Base-by-base conservation (phyloP, 2,113 vertebrate genomes). In the Oncorhynchus masou region DNA sequence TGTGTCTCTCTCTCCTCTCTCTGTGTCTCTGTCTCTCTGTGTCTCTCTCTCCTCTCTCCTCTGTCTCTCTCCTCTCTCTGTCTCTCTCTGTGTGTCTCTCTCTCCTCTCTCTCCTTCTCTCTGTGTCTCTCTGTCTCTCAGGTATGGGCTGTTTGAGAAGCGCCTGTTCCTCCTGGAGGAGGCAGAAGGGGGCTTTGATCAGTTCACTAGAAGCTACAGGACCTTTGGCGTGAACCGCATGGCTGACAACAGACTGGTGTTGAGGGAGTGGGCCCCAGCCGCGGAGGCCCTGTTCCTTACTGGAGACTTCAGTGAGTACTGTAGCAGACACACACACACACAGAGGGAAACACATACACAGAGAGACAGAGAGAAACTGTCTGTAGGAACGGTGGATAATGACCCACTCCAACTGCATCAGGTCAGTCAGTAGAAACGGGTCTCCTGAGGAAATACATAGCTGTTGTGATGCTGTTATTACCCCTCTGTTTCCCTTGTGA, bases 291-390 rank as follows among this genome's bases (percentile, higher is more conserved):
- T 99, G 68, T 99, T 98, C 92, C 97, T 99, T n/a, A 91, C 96
- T 39, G 98, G 98, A 70, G 97, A 99, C 78, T 99, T 99, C 90
- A 99, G 98, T 99, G 93, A 95, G 98, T 97, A 90, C 7, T 68
- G 27, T 34, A 25, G 39, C 39, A 11, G 8, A 11, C 9, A 45
- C 39, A 45, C 39, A 11, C 34, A 2, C 39, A 45, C 39, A 39
- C 39, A 39, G 25, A 27, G 25, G 25, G 25, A 27, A 5, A 29
- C 3, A 29, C 29, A 29, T 1, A 31, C 31, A 31, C 29, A 4
- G 4, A n/a, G 25, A 25, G 25, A 25, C 1, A 29, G 27, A 29
- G 27, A 31, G 31, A 31, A 5, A 31, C 31, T 34, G 31, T 34
- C 5, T 34, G 31, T 34, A 34, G 31, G 31, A 34, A 34, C 31